A percentile compares a stretch with the other conserved stretches of the same genome.
These are phyloP conservation scores for Caenorhabditis sp. DNA, from an alignment of 2,888 invertebrate species.

Conservation along the genomic window DNA sequence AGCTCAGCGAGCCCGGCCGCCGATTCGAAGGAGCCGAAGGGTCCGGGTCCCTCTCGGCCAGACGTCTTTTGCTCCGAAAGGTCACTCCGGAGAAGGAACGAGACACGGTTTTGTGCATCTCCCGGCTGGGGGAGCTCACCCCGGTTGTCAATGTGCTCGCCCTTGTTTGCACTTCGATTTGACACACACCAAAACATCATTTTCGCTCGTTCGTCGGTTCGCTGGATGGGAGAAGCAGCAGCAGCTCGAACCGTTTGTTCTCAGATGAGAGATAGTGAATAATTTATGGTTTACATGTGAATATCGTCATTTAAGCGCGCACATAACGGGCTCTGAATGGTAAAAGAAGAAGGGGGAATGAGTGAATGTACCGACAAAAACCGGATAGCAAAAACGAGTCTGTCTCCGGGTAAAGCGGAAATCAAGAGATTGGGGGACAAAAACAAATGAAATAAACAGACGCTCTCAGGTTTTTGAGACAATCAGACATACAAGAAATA, in stretches of 20 bases:
- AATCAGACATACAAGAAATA: slow-evolving; percentile 6
- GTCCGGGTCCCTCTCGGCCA: too few species aligned
- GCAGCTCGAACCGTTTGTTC: slow-evolving; percentile 1
- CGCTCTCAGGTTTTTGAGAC: slow-evolving; percentile 28
- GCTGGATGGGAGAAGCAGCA: not conserved
- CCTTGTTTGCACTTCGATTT: slow-evolving; percentile 55
- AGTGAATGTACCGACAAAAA: not conserved
- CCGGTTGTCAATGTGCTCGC: slow-evolving; percentile 47
- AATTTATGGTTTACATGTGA: slow-evolving; percentile 3
- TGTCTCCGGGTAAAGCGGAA: slow-evolving; percentile 17
- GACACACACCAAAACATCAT: slow-evolving; percentile 55
- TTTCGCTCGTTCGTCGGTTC: slow-evolving; percentile 11
- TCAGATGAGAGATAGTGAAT: not conserved
- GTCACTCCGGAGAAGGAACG: slow-evolving; percentile 6
- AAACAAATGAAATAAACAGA: slow-evolving; percentile 15
- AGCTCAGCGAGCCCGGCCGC: slow-evolving; percentile 1
- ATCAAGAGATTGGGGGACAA: slow-evolving; percentile 11
- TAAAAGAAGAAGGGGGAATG: not conserved
- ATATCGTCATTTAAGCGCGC: too few species aligned
- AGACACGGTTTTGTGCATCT: slow-evolving; percentile 24
- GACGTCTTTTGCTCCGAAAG: slow-evolving; percentile 9
- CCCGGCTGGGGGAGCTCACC: slow-evolving; percentile 3
- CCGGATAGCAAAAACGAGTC: slow-evolving; percentile 16
- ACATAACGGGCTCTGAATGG: too few species aligned
- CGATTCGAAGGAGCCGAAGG: too few species aligned